Evolutionary conservation across 1,140 invertebrate genomes (phyloP).

Genomic region (Idris sp.): DNA sequence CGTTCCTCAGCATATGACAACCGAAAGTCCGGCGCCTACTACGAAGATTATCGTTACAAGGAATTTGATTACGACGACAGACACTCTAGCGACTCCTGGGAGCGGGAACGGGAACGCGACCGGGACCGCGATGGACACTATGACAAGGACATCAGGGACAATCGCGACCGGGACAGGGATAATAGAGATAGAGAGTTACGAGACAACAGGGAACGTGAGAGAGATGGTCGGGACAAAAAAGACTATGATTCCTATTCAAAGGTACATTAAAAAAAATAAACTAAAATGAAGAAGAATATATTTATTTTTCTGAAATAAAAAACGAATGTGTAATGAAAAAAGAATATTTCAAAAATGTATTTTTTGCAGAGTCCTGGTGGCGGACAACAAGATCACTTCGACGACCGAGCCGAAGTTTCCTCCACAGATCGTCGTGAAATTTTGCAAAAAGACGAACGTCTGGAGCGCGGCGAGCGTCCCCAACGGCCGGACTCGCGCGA

Average conservation of each 20-base stretch:
- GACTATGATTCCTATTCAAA: conserved; percentile 74
- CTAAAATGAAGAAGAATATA: no score
- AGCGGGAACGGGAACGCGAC: conserved; percentile 58
- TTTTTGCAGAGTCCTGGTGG: no score
- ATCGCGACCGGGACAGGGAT: conserved; percentile 62
- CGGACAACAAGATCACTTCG: conserved; percentile 77
- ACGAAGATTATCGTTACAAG: conserved; percentile 74
- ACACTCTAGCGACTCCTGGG: conserved; percentile 72
- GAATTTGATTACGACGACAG: conserved; percentile 75
- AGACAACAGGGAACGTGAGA: conserved; percentile 66
- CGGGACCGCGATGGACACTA: conserved; percentile 73
- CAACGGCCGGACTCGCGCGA: conserved; percentile 81
- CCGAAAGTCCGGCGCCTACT: conserved; percentile 70
- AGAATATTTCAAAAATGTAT: no score
- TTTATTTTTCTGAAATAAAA: no score
- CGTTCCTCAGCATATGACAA: conserved; percentile 65
- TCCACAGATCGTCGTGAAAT: conserved; percentile 59
- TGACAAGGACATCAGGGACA: conserved; percentile 70
- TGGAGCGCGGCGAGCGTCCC: conserved; percentile 77
- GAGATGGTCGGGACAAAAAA: conserved; percentile 71
- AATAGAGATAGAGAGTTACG: conserved; percentile 49
- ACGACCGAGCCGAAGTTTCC: no score
- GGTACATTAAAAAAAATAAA: conserved; percentile 62
- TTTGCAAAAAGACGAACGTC: conserved; percentile 65
- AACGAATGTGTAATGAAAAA: no score